phyloP scores from a whole-genome alignment of 1,140 invertebrate genomes.

The Bombus superbus region DNA sequence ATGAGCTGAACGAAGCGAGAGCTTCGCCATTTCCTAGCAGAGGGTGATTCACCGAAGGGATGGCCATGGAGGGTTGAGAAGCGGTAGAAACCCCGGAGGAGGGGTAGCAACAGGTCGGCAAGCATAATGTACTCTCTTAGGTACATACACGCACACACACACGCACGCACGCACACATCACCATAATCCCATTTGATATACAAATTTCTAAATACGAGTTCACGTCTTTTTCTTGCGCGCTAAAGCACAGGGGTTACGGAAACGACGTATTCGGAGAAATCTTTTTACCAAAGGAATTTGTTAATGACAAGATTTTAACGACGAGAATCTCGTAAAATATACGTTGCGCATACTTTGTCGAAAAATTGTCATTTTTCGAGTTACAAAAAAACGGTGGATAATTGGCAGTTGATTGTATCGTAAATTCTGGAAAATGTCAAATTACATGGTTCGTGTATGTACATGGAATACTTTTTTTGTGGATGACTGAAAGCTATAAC shows the following conservation, averaged over 20 bases:
- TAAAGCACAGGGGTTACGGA: background rate
- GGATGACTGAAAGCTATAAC: background rate
- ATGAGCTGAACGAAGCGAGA: slow-evolving; percentile 33
- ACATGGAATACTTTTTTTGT: background rate
- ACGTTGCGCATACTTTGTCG: background rate
- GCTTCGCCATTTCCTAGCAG: slow-evolving; percentile 42
- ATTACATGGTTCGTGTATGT: background rate
- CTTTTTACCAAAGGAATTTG: background rate
- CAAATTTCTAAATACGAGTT: background rate
- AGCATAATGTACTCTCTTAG: slow-evolving; percentile 76
- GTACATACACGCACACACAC: slow-evolving; percentile 52
- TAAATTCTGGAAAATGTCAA: slow-evolving; percentile 1
- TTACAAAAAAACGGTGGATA: background rate
- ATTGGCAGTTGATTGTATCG: background rate
- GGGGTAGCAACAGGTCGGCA: slow-evolving; percentile 80
- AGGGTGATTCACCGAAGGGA: slow-evolving; percentile 57
- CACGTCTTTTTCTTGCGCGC: background rate
- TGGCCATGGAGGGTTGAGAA: slow-evolving; percentile 50
- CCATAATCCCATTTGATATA: background rate
- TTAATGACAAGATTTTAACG: background rate
- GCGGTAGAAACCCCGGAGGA: slow-evolving; percentile 56
- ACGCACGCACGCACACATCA: background rate
- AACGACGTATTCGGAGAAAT: background rate
- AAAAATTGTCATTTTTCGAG: background rate
- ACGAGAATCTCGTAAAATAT: background rate